Percentiles rank a stretch among this genome's conserved stretches.
phyloP scores from a whole-genome alignment of 1,140 invertebrate species.

The Drosophila tsacasi region DNA sequence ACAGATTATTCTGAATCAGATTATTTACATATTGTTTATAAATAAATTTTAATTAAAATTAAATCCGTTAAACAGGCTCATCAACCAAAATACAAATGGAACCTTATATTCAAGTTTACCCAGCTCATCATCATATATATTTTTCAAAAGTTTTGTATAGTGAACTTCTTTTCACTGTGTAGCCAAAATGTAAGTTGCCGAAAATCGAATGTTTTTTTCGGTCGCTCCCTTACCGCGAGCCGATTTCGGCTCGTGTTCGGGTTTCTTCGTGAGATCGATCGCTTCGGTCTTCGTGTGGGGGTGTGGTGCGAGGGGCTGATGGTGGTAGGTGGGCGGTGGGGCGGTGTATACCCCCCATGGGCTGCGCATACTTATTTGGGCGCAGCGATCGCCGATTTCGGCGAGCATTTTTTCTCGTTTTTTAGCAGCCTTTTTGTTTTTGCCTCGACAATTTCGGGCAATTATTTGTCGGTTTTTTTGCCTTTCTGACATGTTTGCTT shows the following conservation, averaged over 20 bases:
- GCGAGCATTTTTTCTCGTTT: conserved; percentile 20
- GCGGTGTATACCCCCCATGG: conserved; percentile 11
- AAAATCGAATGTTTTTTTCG: conserved; percentile 43
- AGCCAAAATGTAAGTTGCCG: conserved; percentile 22
- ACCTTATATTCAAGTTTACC: no score
- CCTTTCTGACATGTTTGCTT: conserved; percentile 53
- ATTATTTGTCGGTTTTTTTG: conserved; percentile 53
- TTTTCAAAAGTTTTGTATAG: background rate
- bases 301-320: background rate
- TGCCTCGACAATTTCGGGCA: conserved; percentile 52
- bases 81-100: no score
- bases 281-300: conserved; percentile 11
- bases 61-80: no score
- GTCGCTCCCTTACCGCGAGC: conserved; percentile 1
- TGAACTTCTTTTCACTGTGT: conserved; percentile 15
- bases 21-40: no score
- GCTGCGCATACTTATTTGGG: conserved; percentile 60
- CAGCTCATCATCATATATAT: background rate
- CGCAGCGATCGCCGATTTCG: conserved; percentile 35
- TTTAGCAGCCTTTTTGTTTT: conserved; percentile 31
- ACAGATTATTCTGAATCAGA: background rate
- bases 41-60: no score
- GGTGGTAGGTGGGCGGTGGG: conserved; percentile 3
- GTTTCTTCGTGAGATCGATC: conserved; percentile 20
- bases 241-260: conserved; percentile 6